phyloP scores from a whole-genome alignment of 2,113 vertebrate species.

The Podarcis muralis region DNA sequence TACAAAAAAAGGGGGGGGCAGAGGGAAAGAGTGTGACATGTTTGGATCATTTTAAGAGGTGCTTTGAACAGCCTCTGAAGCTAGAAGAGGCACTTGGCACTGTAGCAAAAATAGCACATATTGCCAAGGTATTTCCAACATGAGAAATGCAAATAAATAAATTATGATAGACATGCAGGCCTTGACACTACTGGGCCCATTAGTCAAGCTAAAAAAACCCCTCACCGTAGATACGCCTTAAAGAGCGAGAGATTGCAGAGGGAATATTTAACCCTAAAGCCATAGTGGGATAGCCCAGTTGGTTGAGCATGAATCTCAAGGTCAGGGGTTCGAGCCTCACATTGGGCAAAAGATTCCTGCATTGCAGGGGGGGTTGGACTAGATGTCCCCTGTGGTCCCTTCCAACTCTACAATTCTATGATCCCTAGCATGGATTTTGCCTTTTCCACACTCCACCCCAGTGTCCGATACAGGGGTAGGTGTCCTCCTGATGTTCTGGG shows the following conservation, averaged over 20 bases:
- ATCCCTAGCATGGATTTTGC: too few species aligned
- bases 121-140: constrained; percentile 27
- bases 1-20: neutral
- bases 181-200: neutral
- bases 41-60: constrained; percentile 43
- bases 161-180: neutral
- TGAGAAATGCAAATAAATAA: constrained; percentile 15
- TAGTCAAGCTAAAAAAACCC: neutral
- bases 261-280: neutral
- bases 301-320: too few species aligned
- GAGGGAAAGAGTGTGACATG: neutral
- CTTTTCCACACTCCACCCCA: too few species aligned
- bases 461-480: too few species aligned
- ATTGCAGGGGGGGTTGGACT: too few species aligned
- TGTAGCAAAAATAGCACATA: constrained; percentile 41
- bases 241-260: constrained; percentile 18
- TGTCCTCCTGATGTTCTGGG: too few species aligned
- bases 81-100: constrained; percentile 44
- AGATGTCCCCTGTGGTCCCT: too few species aligned
- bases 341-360: too few species aligned
- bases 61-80: constrained; percentile 20
- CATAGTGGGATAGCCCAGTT: neutral
- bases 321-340: too few species aligned
- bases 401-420: too few species aligned
- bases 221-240: neutral